phyloP scores from a whole-genome alignment of 2,888 invertebrate genomes.

The Sericinus montela region DNA sequence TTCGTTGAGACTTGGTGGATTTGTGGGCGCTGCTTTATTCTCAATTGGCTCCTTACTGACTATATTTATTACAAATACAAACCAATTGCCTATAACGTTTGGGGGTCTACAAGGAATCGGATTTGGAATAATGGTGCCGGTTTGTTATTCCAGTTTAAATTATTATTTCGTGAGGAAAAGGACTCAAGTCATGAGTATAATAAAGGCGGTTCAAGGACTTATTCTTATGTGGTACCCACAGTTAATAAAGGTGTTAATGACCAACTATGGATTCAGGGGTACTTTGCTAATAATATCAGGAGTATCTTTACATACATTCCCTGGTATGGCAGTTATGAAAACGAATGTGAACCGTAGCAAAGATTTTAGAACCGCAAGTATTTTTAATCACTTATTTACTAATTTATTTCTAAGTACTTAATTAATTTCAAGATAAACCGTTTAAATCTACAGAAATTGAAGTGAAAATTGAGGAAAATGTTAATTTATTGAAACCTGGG shows the following conservation, averaged over 20 bases:
- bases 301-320: conserved; percentile 78
- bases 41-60: conserved; percentile 72
- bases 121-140: conserved; percentile 81
- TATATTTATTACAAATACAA: conserved; percentile 74
- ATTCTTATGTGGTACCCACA: conserved; percentile 80
- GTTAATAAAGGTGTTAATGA: conserved; percentile 69
- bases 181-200: conserved; percentile 80
- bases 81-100: conserved; percentile 78
- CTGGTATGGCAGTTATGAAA: conserved; percentile 80
- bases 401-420: conserved; percentile 20
- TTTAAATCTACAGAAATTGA: conserved; percentile 28
- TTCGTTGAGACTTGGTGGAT: conserved; percentile 75
- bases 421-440: background rate
- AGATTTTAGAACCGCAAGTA: conserved; percentile 61
- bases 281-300: conserved; percentile 79
- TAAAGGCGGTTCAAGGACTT: conserved; percentile 80
- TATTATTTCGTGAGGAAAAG: conserved; percentile 80
- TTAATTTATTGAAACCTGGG: conserved; percentile 40
- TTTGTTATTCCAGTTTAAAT: conserved; percentile 81
- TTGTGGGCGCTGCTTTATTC: conserved; percentile 75
- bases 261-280: conserved; percentile 80
- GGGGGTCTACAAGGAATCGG: conserved; percentile 80
- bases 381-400: conserved; percentile 28
- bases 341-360: conserved; percentile 32
- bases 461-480: conserved; percentile 33